Base-by-base conservation (phyloP, 2,797 vertebrate genomes). In the Malacoctenus gilli region DNA sequence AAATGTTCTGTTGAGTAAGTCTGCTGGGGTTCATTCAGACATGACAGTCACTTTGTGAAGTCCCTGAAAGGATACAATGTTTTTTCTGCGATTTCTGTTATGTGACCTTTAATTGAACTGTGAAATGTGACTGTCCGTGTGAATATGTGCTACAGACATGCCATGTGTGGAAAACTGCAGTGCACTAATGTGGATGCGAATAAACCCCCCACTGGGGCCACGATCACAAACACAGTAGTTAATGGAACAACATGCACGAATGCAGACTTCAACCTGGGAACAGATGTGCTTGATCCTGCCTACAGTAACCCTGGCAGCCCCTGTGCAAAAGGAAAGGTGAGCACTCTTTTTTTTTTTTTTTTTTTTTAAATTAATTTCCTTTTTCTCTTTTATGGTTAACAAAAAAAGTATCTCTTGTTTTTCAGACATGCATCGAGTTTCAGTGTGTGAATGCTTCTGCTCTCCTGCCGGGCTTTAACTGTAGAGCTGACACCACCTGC, bases 151-250 rank as follows among this genome's bases (percentile, higher is more conserved):
- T 57, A 0, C 83, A 97, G 95, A 21, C 74, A 97, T 23, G 72
- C 86, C 59, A 87, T 90, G 72, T 97, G 95, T 71, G 95, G 95
- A 60, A 97, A 96, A 72, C 76, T 97, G 37, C 94, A 95, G 82
- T 97, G 95, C 67, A 91, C 83, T 0, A 85, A 93, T 3, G 89
- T 94, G 38, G 63, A 79, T 54, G 75, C 68, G 67, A 89, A 42
- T 43, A 37, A 14, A 0, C 82, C 76, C 0, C 91, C 91, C 1
- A 0, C 2, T 0, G 89, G 86, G 5, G 84, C 86, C 6, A 57
- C 50, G 0, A 55, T 92, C 76, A 90, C 78, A 7, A 37, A 80
- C 3, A 25, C 72, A 13, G 11, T 80, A 0, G 19, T 84, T 0
- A 2, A 72, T 0, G 88, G 83, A 1, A 19, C 75, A 18, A 40